Conservation (phyloP, 2,888 invertebrate species). For the Hololepta plana region DNA sequence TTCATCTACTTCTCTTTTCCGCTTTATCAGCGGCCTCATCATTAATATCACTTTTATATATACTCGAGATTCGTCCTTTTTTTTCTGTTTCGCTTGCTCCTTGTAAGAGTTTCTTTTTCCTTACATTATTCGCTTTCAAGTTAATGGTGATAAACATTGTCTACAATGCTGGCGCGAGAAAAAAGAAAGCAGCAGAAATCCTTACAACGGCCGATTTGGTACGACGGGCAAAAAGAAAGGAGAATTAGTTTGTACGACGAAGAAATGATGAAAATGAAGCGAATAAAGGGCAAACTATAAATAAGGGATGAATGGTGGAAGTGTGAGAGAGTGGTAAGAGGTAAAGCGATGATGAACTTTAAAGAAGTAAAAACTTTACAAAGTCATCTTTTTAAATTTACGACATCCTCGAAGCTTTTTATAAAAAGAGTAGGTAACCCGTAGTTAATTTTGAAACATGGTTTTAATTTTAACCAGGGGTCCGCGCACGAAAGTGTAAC, state of each 20-base stretch:
- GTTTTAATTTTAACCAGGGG: conserved; percentile 26
- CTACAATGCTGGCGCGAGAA: conserved; percentile 18
- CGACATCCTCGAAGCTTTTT: conserved; percentile 24
- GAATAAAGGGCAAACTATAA: no score
- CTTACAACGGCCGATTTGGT: conserved; percentile 8
- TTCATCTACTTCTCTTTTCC: conserved; percentile 22
- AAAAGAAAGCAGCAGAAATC: no score
- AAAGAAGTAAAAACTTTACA: conserved; percentile 23
- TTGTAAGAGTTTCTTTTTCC: no score
- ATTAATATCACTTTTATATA: conserved; percentile 32
- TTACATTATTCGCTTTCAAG: no score
- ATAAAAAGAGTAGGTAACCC: conserved; percentile 27
- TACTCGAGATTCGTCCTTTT: conserved; percentile 28
- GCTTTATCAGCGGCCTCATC: conserved; percentile 19
- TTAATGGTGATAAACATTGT: conserved; percentile 32
- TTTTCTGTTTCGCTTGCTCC: no score
- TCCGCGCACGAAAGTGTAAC: conserved; percentile 10
- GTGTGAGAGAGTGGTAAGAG: no score
- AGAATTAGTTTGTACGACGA: no score
- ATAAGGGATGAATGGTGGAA: no score
- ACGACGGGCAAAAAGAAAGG: conserved; percentile 3
- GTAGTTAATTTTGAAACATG: conserved; percentile 28
- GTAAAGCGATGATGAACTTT: conserved; percentile 17
- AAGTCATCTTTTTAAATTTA: conserved; percentile 28
- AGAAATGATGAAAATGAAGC: no score